Conservation (phyloP, 2,113 vertebrate species). For the Takifugu flavidus region DNA sequence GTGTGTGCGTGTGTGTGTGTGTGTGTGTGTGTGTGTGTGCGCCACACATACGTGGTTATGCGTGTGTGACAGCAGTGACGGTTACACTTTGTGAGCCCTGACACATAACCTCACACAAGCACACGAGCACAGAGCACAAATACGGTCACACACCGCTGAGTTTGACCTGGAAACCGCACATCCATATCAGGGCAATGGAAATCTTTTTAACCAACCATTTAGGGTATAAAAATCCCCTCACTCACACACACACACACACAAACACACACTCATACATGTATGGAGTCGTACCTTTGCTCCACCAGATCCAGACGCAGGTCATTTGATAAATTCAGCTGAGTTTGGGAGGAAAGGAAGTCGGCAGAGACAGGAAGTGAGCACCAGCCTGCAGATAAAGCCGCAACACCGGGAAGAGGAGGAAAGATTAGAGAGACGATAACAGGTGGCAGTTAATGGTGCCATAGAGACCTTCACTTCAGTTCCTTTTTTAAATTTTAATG, state of each 20-base stretch:
- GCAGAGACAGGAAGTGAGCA: constrained; percentile 38
- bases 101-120: constrained; percentile 38
- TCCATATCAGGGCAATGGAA: constrained; percentile 55
- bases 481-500: constrained; percentile 54
- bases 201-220: constrained; percentile 37
- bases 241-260: constrained; percentile 1
- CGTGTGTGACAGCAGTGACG: constrained; percentile 52
- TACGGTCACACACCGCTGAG: constrained; percentile 54
- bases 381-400: constrained; percentile 22
- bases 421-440: constrained; percentile 35
- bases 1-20: constrained; percentile 9
- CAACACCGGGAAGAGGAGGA: constrained; percentile 6
- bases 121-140: constrained; percentile 53
- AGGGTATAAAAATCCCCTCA: constrained; percentile 28
- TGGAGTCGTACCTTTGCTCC: constrained; percentile 40
- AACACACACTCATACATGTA: background rate
- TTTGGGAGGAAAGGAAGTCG: constrained; percentile 33
- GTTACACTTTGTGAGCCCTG: constrained; percentile 37
- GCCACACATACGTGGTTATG: constrained; percentile 2
- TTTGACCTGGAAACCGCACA: constrained; percentile 62
- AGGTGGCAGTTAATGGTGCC: constrained; percentile 57
- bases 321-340: constrained; percentile 37
- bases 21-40: constrained; percentile 1
- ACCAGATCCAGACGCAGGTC: constrained; percentile 26
- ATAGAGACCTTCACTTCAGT: constrained; percentile 40